Base-by-base conservation (phyloP, 92 coral and sea anemone species). In the Zoanthus sansibaricus region DNA sequence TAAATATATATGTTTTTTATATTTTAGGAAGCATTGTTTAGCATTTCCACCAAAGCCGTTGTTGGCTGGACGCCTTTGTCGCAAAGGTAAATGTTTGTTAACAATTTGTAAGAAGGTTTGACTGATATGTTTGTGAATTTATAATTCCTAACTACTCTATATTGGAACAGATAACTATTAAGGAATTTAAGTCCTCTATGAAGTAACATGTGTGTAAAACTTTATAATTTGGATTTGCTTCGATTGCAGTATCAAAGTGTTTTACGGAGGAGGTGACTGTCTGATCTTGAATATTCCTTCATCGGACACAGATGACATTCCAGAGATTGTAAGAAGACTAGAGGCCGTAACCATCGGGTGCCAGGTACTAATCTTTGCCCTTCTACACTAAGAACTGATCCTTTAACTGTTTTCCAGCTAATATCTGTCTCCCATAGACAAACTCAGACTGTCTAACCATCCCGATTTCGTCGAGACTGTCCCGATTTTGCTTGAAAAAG, bases 21-120 rank as follows among this genome's bases (percentile, higher is more conserved):
- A 67, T 17, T 37, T 9, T 82, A 97, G 99, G 98, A 97, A 90
- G 95, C 96, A 5, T 71, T 97, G 17, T 95, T 97, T 75, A 95
- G 98, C 88, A 96, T 97, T 56, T 95, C 98, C 51, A 86, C 95
- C 15, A 97, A 97, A 83, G 98, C 99, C 32, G 91, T 97, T 20
- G 93, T 97, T 68, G 99, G 98, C 10, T 97, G 99, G 99, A 97
- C 98, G 0, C 90, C 99, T 0, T 90, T 97, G 71, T 97, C 99
- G 3, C 93, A 95, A 79, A 96, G 95, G 98, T 96, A 93, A 75
- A 48, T 25, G 18, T 18, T 77, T 20, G 11, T 37, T 66, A 49
- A n/a, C 55, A 7, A n/a, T 62, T 20, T 16, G 30, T 62, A 16
- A 1, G 49, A 55, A 37, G 10, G 16, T 52, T 16, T 16, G 3